Evolutionary conservation across 2,113 vertebrate genomes (phyloP), one percentile per base, ranked within the genome.

Genomic region (Platichthys flesus): DNA sequence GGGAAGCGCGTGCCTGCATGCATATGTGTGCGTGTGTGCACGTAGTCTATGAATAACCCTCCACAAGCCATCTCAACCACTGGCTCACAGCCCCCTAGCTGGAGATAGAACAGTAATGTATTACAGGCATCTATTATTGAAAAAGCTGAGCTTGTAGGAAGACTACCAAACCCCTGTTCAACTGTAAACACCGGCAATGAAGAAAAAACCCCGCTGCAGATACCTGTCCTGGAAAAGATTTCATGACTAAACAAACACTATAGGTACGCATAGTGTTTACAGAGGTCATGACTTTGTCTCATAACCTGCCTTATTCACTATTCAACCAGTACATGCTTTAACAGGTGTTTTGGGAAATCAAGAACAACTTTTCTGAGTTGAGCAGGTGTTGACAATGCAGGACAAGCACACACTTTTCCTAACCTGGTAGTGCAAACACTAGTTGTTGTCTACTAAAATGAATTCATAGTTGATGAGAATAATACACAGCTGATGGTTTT

Each of bases 81-180:
- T 73, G 84, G 71, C 79, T 88, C 88, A 89, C 80, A 77, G 88
- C 81, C 89, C 91, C 86, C 90, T 58, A 85, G 87, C 90, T 86
- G 90, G 82, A 86, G 87, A 91, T 90, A 87, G 82, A 91, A 84
- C 89, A 76, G 83, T 76, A 90, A 81, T 74, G 45, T 88, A 79
- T 89, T 89, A 76, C 73, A 78, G 88, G 74, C 87, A 90, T 91
- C 81, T 87, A 90, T 91, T 92, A 92, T 91, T 92, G 85, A 91
- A 87, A 80, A 83, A 76, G 88, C 83, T 86, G 87, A 86, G 88
- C 86, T 78, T 80, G 82, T 88, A 73, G 78, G 74, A 84, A 78
- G 61, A 65, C 71, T 70, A 54, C 61, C 78, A 83, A 91, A 78
- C 80, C 89, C 84, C 87, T 64, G 65, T 82, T 78, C 87, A 78